Evolutionary conservation across 1,140 invertebrate genomes (phyloP).

Genomic region (Thaumetopoea pityocampa): DNA sequence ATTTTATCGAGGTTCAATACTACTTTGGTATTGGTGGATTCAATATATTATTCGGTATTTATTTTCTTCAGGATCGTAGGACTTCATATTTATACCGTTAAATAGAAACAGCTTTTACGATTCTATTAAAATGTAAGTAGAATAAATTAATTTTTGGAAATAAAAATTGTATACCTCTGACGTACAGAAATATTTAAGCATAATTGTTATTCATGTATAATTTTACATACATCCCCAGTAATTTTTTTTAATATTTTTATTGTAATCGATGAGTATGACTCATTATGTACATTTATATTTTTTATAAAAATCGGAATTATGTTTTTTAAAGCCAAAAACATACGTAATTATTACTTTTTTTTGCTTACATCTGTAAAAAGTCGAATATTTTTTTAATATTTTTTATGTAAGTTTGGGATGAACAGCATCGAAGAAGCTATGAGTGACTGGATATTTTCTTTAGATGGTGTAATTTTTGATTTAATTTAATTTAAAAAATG

Average conservation of each 20-base stretch:
- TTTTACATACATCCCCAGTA: conserved; percentile 49
- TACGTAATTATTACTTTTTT: conserved; percentile 36
- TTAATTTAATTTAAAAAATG: background rate
- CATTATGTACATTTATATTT: conserved; percentile 43
- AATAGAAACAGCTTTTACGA: too few species aligned
- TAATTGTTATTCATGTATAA: conserved; percentile 44
- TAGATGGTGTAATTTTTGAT: background rate
- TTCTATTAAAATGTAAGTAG: too few species aligned
- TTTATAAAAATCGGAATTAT: conserved; percentile 51
- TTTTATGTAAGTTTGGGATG: conserved; percentile 47
- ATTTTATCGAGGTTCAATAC: too few species aligned
- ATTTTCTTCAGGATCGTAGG: too few species aligned
- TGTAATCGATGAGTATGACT: conserved; percentile 67
- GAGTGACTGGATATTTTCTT: conserved; percentile 26
- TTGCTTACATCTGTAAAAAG: conserved; percentile 59
- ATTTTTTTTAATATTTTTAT: conserved; percentile 52
- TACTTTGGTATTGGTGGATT: too few species aligned
- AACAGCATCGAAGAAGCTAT: conserved; percentile 51
- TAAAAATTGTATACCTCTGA: too few species aligned
- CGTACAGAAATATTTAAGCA: conserved; percentile 30
- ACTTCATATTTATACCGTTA: too few species aligned
- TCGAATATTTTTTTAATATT: conserved; percentile 61
- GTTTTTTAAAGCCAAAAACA: conserved; percentile 69
- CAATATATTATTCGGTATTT: too few species aligned
- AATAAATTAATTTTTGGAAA: too few species aligned